phyloP scores from a whole-genome alignment of 2,888 invertebrate species.

The Pterobdella sp. region DNA sequence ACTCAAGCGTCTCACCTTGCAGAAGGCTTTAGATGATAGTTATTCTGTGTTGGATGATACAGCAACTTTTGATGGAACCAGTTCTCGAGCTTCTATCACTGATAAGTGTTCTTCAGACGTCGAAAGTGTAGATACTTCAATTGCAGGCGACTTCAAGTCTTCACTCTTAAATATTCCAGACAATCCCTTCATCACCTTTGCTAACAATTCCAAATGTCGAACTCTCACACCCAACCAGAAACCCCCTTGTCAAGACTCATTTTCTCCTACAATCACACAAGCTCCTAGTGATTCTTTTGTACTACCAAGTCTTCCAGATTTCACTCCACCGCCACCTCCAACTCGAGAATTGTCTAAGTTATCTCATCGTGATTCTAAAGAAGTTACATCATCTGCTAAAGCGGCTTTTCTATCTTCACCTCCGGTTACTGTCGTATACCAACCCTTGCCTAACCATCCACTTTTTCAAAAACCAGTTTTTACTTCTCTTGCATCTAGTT shows the following conservation, averaged over 20 bases:
- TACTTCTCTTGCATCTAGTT: not conserved
- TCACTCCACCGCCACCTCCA: not conserved
- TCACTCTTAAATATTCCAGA: conserved; percentile 10
- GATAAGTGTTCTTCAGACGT: conserved; percentile 14
- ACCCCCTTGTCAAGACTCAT: not conserved
- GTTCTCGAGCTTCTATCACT: conserved; percentile 10
- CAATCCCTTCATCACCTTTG: conserved; percentile 13
- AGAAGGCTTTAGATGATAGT: conserved; percentile 49
- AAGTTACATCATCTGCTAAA: not conserved
- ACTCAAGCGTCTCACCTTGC: conserved; percentile 56
- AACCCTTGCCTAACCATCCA: not conserved
- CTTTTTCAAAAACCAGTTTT: not conserved
- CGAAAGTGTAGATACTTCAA: conserved; percentile 13
- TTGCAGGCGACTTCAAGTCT: conserved; percentile 11
- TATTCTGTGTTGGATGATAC: conserved; percentile 10
- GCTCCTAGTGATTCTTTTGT: not conserved
- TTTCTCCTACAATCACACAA: not conserved
- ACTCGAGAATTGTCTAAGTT: not conserved
- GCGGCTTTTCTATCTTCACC: not conserved
- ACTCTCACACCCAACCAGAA: conserved; percentile 6
- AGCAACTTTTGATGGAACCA: not conserved
- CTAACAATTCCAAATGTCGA: not conserved
- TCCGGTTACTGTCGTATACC: not conserved
- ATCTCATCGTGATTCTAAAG: not conserved
- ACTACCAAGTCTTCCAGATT: not conserved